Evolutionary conservation across 1,140 invertebrate genomes (phyloP), one percentile per base, ranked within the genome.

Genomic region (Drosophila bocqueti): DNA sequence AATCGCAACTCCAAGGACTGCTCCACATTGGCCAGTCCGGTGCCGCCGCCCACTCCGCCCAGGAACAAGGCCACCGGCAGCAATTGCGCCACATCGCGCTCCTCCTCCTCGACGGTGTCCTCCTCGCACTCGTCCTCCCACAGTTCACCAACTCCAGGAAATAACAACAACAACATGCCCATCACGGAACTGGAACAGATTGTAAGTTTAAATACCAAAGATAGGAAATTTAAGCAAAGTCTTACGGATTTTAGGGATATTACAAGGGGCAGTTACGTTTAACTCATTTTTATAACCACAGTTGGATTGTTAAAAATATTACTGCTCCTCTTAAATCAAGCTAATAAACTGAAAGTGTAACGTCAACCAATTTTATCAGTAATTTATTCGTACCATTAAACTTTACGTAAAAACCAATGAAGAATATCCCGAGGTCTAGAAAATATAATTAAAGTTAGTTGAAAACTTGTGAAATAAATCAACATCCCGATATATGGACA

Each of bases 1-100:
- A 96, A 96, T 91, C 95, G 96, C 80, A 95, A 95, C 43, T 95
- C 95, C 26, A 96, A 96, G 94, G 95, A 96, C 93, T 95, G 94
- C 93, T 94, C 94, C 66, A 94, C 94, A 58, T 31, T 92, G 61
- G 86, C 86, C 59, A 94, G 94, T 79, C 93, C 94, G 4, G 79
- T 84, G 59, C 92, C 93, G 24, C 91, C 93, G 16, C 94, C 94
- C 63, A 94, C 94, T 13, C 94, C 94, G 65, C 93, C 94, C 15
- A 92, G 94, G 24, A 95, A 94, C 79, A 94, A 94, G 46, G 74
- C 85, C 63, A 82, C 47, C 38, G 65, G 89, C 42, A 74, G 68
- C 21, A 81, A 92, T 55, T 92, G 91, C 62, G 83, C 91, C 64
- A 92, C 91, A 18, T 91, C 92, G 36, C 79, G 89, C 65, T 94